Base-by-base conservation (phyloP, 2,113 vertebrate species). In the Xiphophorus couchianus region DNA sequence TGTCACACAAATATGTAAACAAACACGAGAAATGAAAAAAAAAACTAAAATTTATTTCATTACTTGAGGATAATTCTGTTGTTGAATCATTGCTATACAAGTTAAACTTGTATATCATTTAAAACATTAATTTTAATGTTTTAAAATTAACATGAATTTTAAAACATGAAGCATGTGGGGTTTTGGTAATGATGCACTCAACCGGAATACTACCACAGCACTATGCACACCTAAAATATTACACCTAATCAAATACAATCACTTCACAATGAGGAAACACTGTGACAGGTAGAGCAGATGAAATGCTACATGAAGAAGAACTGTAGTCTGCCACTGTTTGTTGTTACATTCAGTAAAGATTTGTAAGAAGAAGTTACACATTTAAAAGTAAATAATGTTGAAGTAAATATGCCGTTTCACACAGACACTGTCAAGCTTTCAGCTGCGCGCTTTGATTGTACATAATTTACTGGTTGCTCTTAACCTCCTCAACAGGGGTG, bases 201-300 rank as follows among this genome's bases (percentile, higher is more conserved):
- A 83, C 61, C 74, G 51, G 68, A 73, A 85, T 83, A 88, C 72
- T 80, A 89, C 68, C 80, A 93, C 81, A 89, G 63, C 81, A 90
- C 82, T 60, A 74, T 29, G 54, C 25, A 62, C 81, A 58, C 22
- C 51, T 58, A 58, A 58, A 84, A 39, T 73, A 71, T 66, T 51
- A 54, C 63, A 37, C 69, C 62, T 77, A 31, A 69, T 71, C 44
- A 83, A 76, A 80, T 51, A 86, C 51, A 78, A 29, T 74, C 78
- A 88, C 77, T 70, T 76, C 62, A 90, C 80, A 54, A 72, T 30
- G 74, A 78, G 22, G 65, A 54, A 69, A n/a, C 42, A 51, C 62
- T 66, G 39, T 14, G 30, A 80, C 66, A 33, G 69, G n/a, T 30
- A 54, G 58, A 44, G 39, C 54, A 71, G 74, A 82, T 58, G 66